These are phyloP conservation scores for Halocynthia aurantium DNA, from an alignment of 23 tunicate genomes.

Conservation along the genomic window DNA sequence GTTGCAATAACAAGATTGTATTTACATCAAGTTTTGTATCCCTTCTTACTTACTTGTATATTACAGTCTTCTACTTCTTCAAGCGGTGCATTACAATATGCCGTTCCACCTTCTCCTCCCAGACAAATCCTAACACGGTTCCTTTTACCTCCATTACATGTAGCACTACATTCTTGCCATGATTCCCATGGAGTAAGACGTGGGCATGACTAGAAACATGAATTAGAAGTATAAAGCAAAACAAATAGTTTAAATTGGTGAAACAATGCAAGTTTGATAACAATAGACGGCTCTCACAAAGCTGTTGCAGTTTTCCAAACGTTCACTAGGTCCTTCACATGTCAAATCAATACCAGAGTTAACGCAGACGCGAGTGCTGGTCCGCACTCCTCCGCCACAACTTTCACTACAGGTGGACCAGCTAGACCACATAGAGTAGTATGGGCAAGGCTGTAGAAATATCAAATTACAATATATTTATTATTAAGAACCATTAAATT, in stretches of 20 bases:
- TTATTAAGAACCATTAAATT: background rate
- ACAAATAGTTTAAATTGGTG: background rate
- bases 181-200: slow-evolving; percentile 33
- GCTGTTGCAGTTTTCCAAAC: slow-evolving; percentile 8
- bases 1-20: background rate
- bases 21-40: too few relatives aligned
- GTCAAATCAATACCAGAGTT: background rate
- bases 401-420: slow-evolving; percentile 14
- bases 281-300: background rate
- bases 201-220: slow-evolving; percentile 15
- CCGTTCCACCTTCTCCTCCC: slow-evolving; percentile 2
- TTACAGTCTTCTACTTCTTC: slow-evolving; percentile 51
- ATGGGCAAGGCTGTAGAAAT: slow-evolving; percentile 31
- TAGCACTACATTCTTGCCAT: slow-evolving; percentile 46
- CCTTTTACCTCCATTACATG: slow-evolving; percentile 61
- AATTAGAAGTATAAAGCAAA: background rate
- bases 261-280: background rate
- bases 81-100: slow-evolving; percentile 33
- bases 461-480: background rate
- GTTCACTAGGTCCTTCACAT: slow-evolving; percentile 7
- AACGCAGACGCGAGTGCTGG: background rate
- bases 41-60: slow-evolving; percentile 27
- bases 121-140: slow-evolving; percentile 24
- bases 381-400: slow-evolving; percentile 12
- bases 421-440: slow-evolving; percentile 19